Conservation (phyloP, 2,888 invertebrate genomes). For the Balanococcus diminutus region DNA sequence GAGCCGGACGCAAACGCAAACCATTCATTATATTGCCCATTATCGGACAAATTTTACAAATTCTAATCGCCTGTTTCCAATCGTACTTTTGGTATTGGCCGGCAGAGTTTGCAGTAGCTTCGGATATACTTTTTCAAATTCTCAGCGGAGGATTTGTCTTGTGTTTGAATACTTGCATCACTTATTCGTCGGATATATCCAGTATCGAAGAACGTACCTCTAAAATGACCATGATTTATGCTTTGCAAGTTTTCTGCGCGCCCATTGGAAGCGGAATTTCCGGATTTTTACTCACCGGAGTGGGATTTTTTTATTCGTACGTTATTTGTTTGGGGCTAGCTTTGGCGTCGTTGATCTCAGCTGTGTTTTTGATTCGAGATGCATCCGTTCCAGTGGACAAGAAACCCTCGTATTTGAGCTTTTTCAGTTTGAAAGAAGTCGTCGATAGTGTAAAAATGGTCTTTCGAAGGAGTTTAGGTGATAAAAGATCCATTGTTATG, state of each 20-base stretch:
- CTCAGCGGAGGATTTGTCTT: conserved; percentile 58
- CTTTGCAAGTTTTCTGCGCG: conserved; percentile 48
- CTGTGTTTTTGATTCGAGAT: neutral
- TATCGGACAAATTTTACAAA: conserved; percentile 57
- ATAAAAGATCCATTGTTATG: neutral
- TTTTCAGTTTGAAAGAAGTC: neutral
- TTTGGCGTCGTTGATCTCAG: neutral
- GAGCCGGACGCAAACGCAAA: conserved; percentile 53
- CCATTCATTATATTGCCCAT: conserved; percentile 57
- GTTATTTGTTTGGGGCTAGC: conserved; percentile 10
- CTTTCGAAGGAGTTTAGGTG: neutral
- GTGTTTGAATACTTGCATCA: conserved; percentile 57
- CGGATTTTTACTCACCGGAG: conserved; percentile 50
- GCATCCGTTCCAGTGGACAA: neutral
- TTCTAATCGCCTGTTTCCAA: conserved; percentile 57
- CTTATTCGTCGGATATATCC: conserved; percentile 58
- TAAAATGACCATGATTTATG: conserved; percentile 57
- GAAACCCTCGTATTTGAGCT: neutral
- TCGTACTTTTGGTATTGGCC: conserved; percentile 58
- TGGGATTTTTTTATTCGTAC: conserved; percentile 54
- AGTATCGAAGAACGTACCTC: conserved; percentile 57
- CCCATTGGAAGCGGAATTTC: conserved; percentile 55
- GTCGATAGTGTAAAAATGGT: conserved; percentile 15
- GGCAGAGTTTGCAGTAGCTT: conserved; percentile 57
- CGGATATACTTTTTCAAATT: conserved; percentile 57